Conservation (phyloP, 2,888 invertebrate genomes). For the Dryocosmus kuriphilus region DNA sequence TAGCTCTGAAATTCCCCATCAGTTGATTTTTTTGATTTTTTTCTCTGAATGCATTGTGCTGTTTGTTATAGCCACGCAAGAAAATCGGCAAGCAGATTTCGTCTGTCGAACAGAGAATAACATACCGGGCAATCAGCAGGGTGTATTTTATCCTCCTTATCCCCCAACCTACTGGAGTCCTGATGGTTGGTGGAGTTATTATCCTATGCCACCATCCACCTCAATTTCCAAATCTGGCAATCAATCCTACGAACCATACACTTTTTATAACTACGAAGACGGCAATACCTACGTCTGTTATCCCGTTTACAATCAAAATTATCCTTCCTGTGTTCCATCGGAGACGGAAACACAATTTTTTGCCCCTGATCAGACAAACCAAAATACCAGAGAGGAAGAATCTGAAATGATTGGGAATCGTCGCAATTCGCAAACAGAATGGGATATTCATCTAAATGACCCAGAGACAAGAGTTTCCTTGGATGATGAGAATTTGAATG, state of each 20-base stretch:
- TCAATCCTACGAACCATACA: slow-evolving; percentile 51
- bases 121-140: slow-evolving; percentile 73
- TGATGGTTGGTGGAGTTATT: slow-evolving; percentile 67
- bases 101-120: slow-evolving; percentile 71
- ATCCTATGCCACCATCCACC: slow-evolving; percentile 58
- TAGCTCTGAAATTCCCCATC: slow-evolving; percentile 52
- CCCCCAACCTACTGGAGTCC: slow-evolving; percentile 64
- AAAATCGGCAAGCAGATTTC: slow-evolving; percentile 73
- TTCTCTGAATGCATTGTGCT: slow-evolving; percentile 74
- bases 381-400: background rate
- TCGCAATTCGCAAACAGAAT: background rate
- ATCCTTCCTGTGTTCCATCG: background rate
- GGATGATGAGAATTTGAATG: background rate
- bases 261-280: slow-evolving; percentile 55
- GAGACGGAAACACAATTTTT: background rate
- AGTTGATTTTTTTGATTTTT: slow-evolving; percentile 50
- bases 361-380: background rate
- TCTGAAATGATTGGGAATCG: background rate
- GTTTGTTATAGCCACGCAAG: slow-evolving; percentile 76
- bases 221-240: slow-evolving; percentile 44
- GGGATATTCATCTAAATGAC: background rate
- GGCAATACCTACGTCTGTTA: slow-evolving; percentile 59
- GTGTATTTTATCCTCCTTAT: slow-evolving; percentile 67
- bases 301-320: slow-evolving; percentile 59
- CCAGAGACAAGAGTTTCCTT: background rate